phyloP scores from a whole-genome alignment of 2,888 invertebrate species.

The Leistus spinibarbis region DNA sequence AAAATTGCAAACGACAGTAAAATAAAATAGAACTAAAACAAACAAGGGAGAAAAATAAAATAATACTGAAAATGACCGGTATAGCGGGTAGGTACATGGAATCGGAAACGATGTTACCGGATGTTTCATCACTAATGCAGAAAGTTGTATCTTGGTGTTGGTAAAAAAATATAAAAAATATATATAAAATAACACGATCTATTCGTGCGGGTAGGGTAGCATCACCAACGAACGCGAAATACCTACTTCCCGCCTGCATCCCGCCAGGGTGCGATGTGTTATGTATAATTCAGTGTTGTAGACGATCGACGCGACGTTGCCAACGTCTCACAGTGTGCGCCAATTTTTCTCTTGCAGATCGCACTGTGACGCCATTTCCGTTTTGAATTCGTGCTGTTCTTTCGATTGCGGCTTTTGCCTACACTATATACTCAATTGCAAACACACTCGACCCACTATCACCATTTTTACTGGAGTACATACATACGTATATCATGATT shows the following conservation, averaged over 20 bases:
- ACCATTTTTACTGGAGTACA: background rate
- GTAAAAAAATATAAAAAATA: background rate
- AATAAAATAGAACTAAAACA: conserved; percentile 14
- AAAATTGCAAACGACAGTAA: background rate
- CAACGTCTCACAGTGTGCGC: conserved; percentile 8
- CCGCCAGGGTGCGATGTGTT: conserved; percentile 32
- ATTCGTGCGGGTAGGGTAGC: conserved; percentile 12
- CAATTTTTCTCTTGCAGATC: conserved; percentile 28
- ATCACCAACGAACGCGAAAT: conserved; percentile 8
- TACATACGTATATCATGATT: background rate
- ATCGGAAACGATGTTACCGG: conserved; percentile 31
- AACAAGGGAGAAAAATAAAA: conserved; percentile 13
- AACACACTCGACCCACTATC: background rate
- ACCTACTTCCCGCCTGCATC: conserved; percentile 15
- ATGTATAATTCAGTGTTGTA: conserved; percentile 33
- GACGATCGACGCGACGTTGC: conserved; percentile 21
- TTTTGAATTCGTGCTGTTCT: conserved; percentile 17
- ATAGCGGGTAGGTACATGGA: background rate
- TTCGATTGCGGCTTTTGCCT: conserved; percentile 31
- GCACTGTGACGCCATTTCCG: conserved; percentile 32
- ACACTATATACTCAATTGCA: background rate
- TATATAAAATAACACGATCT: conserved; percentile 33
- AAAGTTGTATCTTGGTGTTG: conserved; percentile 18
- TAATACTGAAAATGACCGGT: conserved; percentile 7
- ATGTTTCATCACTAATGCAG: conserved; percentile 38